Evolutionary conservation across 2,888 invertebrate species (phyloP).

Genomic region (Latheticus oryzae): DNA sequence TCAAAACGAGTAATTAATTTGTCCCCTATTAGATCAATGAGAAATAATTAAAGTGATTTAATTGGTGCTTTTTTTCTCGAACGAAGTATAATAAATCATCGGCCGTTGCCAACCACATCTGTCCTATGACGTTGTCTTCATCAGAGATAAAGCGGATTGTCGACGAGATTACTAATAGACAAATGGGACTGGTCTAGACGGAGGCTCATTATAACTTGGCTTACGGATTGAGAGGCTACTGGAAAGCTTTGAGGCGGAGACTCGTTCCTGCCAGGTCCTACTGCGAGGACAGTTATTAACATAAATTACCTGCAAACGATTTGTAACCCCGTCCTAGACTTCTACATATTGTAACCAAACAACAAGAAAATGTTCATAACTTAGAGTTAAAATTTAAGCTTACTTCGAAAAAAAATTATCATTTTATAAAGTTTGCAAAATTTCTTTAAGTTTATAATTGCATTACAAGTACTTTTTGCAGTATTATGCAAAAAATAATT

Average conservation of each 20-base stretch:
- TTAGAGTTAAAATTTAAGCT: too few species aligned
- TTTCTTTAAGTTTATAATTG: too few species aligned
- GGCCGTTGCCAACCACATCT: conserved; percentile 40
- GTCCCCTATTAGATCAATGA: conserved; percentile 50
- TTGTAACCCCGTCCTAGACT: too few species aligned
- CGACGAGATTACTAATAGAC: conserved; percentile 49
- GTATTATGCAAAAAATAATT: too few species aligned
- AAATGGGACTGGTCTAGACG: conserved; percentile 48
- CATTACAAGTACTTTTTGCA: too few species aligned
- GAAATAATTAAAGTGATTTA: conserved; percentile 50
- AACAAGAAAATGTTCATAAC: too few species aligned
- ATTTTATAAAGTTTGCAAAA: too few species aligned
- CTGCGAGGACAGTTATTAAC: conserved; percentile 47
- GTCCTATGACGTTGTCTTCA: conserved; percentile 33
- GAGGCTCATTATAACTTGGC: conserved; percentile 51
- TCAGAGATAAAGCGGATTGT: conserved; percentile 49
- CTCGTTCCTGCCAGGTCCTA: too few species aligned
- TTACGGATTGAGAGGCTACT: conserved; percentile 46
- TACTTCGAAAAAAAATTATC: too few species aligned
- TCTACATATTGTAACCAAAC: too few species aligned
- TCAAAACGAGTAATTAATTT: conserved; percentile 49
- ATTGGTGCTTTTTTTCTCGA: conserved; percentile 52
- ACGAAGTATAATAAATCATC: conserved; percentile 47
- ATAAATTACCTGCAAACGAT: conserved; percentile 45
- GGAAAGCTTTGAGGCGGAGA: conserved; percentile 38